These are phyloP conservation scores for Galaxea fascicularis DNA, from an alignment of 92 coral and sea anemone genomes.

Conservation along the genomic window DNA sequence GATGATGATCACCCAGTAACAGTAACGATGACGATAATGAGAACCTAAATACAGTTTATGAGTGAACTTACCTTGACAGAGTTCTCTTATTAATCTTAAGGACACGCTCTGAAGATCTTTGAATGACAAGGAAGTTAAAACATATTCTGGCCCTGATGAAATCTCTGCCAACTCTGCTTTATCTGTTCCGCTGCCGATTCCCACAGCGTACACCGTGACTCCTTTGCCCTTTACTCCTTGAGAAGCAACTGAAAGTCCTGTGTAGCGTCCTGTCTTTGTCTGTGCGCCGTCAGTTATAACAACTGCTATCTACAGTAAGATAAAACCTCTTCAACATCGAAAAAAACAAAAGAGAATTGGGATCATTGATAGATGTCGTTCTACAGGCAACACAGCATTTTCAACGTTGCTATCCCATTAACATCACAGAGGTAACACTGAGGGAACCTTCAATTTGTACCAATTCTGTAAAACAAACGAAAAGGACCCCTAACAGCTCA, in stretches of 20 bases:
- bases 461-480: no score
- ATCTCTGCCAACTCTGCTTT: conserved; percentile 52
- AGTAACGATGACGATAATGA: no score
- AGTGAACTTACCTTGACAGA: conserved; percentile 60
- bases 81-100: conserved; percentile 17
- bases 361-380: no score
- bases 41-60: no score
- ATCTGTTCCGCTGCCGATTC: conserved; percentile 58
- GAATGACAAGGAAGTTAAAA: conserved; percentile 47
- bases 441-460: no score
- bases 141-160: conserved; percentile 62
- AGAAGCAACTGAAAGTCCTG: conserved; percentile 60
- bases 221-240: conserved; percentile 64
- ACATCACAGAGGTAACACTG: no score
- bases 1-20: no score
- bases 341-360: no score
- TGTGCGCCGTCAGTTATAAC: conserved; percentile 72
- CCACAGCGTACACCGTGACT: conserved; percentile 61
- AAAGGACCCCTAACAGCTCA: no score
- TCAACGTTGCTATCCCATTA: no score
- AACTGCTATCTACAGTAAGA: conserved; percentile 41
- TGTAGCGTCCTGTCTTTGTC: conserved; percentile 49
- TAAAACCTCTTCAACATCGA: neutral
- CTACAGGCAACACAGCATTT: no score
- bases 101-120: conserved; percentile 43